Base-by-base conservation (phyloP, 2,888 invertebrate species). In the Drosophila parthenogenetica region DNA sequence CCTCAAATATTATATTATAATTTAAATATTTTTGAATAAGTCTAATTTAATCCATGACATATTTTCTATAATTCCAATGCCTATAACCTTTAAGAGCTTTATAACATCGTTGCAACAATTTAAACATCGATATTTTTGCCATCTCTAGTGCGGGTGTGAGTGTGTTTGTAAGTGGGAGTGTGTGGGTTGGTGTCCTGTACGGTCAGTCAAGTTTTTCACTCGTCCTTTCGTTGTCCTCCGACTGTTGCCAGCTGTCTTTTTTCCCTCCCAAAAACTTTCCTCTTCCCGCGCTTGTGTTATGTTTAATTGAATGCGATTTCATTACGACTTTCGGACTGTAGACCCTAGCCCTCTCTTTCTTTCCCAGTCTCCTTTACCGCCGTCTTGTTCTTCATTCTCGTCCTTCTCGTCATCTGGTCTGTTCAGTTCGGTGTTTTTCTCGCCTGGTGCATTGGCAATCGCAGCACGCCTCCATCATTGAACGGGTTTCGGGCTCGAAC, bases 231-330 rank as follows among this genome's bases (percentile, higher is more conserved):
- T 39, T 16, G 22, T n/a, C n/a, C 22, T 35, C 51, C 48, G 49
- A 35, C 63, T 46, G 14, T 50, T 32, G 35, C 51, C 63, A 42
- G 51, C 13, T 51, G 42, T 17, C 48, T 53, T 22, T 11, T 29
- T 8, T 39, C 17, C 14, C 39, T 19, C 46, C 10, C 45, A 29
- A 29, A 13, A 35, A 19, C 11, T 19, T 16, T 5, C 19, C 17
- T 11, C 16, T 59, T 19, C 19, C 22, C 45, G 25, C 46, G 63
- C 25, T 39, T 29, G 70, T 73, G 81, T 85, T 79, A 85, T 89
- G 88, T 89, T 86, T 86, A 86, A 86, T 86, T 86, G 85, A 86
- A 89, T 79, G 78, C 73, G 80, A 86, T 86, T 86, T 89, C 86
- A 87, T 86, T 86, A 89, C 83, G 85, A 65, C 57, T 67, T 22